Percentiles rank a stretch among this genome's conserved stretches.
Conservation (phyloP, 2,888 invertebrate species). For the Cephalotes varians region DNA sequence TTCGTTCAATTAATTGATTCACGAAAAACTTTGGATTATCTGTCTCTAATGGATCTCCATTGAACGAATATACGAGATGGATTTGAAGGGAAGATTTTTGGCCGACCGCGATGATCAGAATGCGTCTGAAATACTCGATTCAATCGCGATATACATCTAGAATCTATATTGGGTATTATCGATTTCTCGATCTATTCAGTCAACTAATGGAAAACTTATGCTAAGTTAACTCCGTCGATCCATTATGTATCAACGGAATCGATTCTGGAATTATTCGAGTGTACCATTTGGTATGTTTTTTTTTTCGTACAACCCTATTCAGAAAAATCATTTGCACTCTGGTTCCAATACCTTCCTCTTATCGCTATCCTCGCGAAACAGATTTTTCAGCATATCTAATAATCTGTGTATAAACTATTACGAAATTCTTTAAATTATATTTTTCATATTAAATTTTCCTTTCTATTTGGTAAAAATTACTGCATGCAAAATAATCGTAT, state of each 20-base stretch:
- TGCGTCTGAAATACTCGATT: constrained; percentile 67
- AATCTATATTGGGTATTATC: constrained; percentile 83
- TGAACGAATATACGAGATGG: constrained; percentile 44
- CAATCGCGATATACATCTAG: constrained; percentile 73
- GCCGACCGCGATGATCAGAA: constrained; percentile 31
- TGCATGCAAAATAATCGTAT: not conserved
- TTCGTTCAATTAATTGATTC: constrained; percentile 81
- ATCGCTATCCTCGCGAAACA: not conserved
- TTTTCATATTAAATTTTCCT: not conserved
- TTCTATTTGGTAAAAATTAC: not conserved
- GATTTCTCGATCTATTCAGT: constrained; percentile 79
- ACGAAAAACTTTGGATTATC: constrained; percentile 75
- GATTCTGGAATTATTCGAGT: constrained; percentile 59
- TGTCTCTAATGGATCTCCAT: constrained; percentile 15
- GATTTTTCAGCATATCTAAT: constrained; percentile 10
- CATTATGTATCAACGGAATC: constrained; percentile 78
- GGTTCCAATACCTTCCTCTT: constrained; percentile 9
- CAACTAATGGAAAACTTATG: constrained; percentile 83
- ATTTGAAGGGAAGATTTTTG: constrained; percentile 12
- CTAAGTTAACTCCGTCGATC: constrained; percentile 72
- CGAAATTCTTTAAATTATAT: constrained; percentile 1
- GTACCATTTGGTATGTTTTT: constrained; percentile 64
- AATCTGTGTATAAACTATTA: not conserved
- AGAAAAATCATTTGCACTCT: constrained; percentile 57
- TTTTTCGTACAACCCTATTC: constrained; percentile 41